Evolutionary conservation across 2,113 vertebrate genomes (phyloP).

Genomic region (Tiliqua scincoides): DNA sequence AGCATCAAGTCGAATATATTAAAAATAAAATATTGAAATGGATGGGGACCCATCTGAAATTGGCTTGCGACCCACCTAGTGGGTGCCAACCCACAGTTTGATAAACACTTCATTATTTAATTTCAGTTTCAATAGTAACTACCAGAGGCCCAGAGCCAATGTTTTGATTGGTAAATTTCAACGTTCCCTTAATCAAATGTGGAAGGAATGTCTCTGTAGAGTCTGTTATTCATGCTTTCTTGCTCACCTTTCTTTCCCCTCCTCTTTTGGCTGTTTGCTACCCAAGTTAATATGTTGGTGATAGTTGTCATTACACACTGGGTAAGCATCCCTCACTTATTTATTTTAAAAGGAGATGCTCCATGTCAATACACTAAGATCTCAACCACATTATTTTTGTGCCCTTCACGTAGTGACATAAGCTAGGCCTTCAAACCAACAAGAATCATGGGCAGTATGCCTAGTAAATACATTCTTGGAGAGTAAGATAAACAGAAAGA

Average conservation of each 20-base stretch:
- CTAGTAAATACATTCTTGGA: not conserved
- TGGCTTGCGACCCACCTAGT: too few species aligned
- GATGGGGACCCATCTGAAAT: too few species aligned
- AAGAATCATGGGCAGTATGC: not conserved
- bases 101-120: too few species aligned
- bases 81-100: too few species aligned
- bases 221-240: not conserved
- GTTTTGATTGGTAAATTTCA: not conserved
- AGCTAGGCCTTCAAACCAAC: not conserved
- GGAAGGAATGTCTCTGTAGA: not conserved
- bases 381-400: not conserved
- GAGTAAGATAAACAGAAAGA: not conserved
- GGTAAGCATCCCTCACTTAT: not conserved
- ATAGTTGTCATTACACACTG: not conserved
- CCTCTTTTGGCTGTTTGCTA: not conserved
- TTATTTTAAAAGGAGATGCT: not conserved
- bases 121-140: not conserved
- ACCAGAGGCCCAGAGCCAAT: not conserved
- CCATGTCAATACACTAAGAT: not conserved
- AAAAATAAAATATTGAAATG: too few species aligned
- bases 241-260: not conserved
- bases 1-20: too few species aligned
- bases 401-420: not conserved
- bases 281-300: not conserved
- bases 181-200: not conserved